These are phyloP conservation scores for Ophion obscuratus DNA, from an alignment of 2,888 invertebrate genomes.

Conservation along the genomic window DNA sequence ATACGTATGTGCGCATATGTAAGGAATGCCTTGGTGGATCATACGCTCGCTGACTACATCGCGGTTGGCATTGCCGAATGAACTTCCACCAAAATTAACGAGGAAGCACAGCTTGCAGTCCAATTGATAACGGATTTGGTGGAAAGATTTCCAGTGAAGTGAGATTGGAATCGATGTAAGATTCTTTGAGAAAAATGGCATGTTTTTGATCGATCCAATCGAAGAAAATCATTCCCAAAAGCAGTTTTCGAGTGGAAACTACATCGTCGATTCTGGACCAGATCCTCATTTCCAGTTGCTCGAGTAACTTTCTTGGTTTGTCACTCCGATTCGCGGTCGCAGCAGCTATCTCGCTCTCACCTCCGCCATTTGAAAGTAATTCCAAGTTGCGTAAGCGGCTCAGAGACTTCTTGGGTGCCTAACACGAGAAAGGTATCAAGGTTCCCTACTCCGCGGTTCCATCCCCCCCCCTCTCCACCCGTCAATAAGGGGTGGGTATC, in stretches of 20 bases:
- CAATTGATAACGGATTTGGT: background rate
- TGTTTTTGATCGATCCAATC: background rate
- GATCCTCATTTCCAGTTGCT: background rate
- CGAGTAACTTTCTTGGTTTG: slow-evolving; percentile 17
- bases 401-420: slow-evolving; percentile 61
- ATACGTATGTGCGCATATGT: background rate
- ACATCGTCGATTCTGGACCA: background rate
- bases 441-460: slow-evolving; percentile 31
- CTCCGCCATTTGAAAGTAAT: slow-evolving; percentile 80
- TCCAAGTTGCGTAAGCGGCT: slow-evolving; percentile 80
- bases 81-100: background rate
- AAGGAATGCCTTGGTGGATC: background rate
- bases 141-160: background rate
- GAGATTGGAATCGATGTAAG: background rate
- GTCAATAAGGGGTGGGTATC: slow-evolving; percentile 80
- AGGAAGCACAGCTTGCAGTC: background rate
- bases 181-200: background rate
- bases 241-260: background rate
- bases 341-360: slow-evolving; percentile 44
- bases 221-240: background rate
- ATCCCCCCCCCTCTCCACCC: slow-evolving; percentile 72
- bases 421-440: slow-evolving; percentile 21
- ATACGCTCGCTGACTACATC: slow-evolving; percentile 3
- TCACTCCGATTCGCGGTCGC: slow-evolving; percentile 1
- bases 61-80: background rate